These are phyloP conservation scores for Botia almorhae DNA, from an alignment of 2,797 vertebrate species.

Conservation along the genomic window DNA sequence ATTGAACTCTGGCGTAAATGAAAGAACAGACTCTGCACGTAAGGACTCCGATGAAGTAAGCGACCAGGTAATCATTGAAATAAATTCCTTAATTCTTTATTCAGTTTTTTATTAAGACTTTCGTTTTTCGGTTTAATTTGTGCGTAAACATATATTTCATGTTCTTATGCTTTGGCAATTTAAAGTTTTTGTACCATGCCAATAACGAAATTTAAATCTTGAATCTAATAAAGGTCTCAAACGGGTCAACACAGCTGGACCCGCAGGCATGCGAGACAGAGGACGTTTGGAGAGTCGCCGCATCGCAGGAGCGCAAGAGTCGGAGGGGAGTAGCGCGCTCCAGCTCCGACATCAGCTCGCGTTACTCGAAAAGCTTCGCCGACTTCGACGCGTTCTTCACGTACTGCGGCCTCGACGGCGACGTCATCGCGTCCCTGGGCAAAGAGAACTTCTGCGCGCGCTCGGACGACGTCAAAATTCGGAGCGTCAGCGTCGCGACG, in stretches of 20 bases:
- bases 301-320: background rate
- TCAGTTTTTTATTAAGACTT: too few species aligned
- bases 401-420: constrained; percentile 89
- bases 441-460: constrained; percentile 84
- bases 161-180: too few species aligned
- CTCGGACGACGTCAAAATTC: constrained; percentile 77
- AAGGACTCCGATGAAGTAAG: background rate
- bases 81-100: too few species aligned
- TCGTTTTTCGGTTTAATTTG: too few species aligned
- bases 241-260: background rate
- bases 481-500: constrained; percentile 84
- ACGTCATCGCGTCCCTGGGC: constrained; percentile 88
- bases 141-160: too few species aligned
- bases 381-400: constrained; percentile 91
- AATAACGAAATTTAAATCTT: too few species aligned
- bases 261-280: background rate
- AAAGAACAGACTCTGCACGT: background rate
- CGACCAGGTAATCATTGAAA: background rate
- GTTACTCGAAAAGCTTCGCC: constrained; percentile 86
- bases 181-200: too few species aligned
- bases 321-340: constrained; percentile 81
- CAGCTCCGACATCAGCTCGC: constrained; percentile 92
- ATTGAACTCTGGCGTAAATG: constrained; percentile 16
- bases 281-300: background rate
- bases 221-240: background rate